Conservation (phyloP, 2,113 vertebrate genomes). For the Semnornis frantzii region DNA sequence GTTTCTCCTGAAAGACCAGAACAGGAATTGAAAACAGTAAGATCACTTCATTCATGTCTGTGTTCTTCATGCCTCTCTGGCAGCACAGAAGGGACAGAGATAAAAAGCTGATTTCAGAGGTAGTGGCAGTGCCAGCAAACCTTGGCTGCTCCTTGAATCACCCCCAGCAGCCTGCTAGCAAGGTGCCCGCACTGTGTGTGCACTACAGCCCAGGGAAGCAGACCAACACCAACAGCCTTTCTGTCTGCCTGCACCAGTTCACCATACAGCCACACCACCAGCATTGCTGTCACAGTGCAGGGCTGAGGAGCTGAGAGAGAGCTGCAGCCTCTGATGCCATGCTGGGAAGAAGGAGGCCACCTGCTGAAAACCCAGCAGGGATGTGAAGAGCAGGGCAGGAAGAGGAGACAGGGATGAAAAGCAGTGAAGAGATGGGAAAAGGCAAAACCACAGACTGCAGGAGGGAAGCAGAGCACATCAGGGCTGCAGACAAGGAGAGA, state of each 20-base stretch:
- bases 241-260: background rate
- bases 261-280: background rate
- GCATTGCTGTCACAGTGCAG: background rate
- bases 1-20: background rate
- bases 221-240: background rate
- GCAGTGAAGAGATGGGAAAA: background rate
- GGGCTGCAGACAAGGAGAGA: background rate
- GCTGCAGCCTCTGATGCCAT: accelerated
- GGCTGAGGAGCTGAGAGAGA: background rate
- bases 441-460: background rate
- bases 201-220: background rate
- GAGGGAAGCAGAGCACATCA: background rate
- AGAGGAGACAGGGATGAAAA: background rate
- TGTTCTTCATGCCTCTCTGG: background rate
- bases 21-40: background rate
- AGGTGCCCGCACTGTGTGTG: background rate
- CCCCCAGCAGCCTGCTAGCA: background rate
- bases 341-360: background rate
- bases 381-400: background rate
- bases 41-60: background rate
- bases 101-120: background rate
- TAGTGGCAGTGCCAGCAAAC: background rate
- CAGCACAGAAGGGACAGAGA: background rate
- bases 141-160: background rate
- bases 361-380: background rate